Evolutionary conservation across 2,888 invertebrate species (phyloP), one percentile per base, ranked within the genome.

Genomic region (Phalangium opilio): DNA sequence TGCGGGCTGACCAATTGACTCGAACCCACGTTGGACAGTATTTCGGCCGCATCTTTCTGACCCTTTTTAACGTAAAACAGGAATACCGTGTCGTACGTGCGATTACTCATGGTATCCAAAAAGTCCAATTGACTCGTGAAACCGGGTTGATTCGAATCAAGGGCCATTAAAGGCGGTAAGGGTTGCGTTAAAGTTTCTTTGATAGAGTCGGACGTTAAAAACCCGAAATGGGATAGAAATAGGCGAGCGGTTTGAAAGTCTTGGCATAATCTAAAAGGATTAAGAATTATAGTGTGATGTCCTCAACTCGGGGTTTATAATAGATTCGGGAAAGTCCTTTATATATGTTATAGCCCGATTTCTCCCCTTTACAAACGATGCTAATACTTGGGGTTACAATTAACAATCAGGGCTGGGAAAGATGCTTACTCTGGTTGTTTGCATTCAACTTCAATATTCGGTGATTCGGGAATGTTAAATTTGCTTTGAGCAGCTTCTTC

Each of bases 191-290:
- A 54, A 8, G 62, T 60, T 45, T 65, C 62, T 63, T 64, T 48
- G 14, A 41, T 14, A 18, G 41, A 19, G 14, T 51, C 50, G 15
- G 47, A 41, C 40, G 39, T 38, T 15, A 96, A 70, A 60, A 93
- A 83, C 1, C 96, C 96, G 66, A 96, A 90, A 67, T 96, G 91
- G 3, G 93, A 90, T 15, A 98, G 71, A 65, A 98, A 90, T 20
- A 96, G 71, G 43, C 96, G 75, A 2, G 95, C 87, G 0, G 95
- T 91, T 69, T 95, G 91, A 63, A 93, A 95, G 64, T 91, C 90
- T 47, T 86, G 82, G 57, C 84, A 84, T 21, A 57, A 47, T 40
- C 58, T 58, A 27, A 17, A n/a, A n/a, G n/a, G n/a, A n/a, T n/a
- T n/a, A n/a, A n/a, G n/a, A n/a, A n/a, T n/a, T n/a, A n/a, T n/a